A percentile compares a stretch with the other conserved stretches of the same genome.
Conservation (phyloP, 2,113 vertebrate species). For the Lates calcarifer region DNA sequence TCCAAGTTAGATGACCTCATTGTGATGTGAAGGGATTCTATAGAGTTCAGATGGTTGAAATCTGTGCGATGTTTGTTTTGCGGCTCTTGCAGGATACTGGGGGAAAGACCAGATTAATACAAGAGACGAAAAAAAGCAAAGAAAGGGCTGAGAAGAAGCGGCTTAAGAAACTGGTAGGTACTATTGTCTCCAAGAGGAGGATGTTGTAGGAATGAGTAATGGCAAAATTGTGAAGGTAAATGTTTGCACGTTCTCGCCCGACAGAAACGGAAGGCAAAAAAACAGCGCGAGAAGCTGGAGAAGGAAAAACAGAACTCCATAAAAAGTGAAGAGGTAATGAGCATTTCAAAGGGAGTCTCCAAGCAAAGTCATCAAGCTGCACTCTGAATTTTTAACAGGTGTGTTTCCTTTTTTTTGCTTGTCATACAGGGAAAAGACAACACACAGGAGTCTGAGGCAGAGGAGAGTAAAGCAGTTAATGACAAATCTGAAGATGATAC, state of each 20-base stretch:
- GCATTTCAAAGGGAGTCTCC: background rate
- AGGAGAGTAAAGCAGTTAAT: background rate
- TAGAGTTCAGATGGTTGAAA: background rate
- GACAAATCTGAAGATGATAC: background rate
- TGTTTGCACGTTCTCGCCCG: background rate
- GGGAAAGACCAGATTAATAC: slow-evolving; percentile 56
- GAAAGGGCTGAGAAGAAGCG: slow-evolving; percentile 76
- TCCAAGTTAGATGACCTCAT: too few species aligned
- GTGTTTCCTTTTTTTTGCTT: background rate
- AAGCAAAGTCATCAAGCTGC: background rate
- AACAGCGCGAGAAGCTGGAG: slow-evolving; percentile 62
- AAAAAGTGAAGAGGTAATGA: slow-evolving; percentile 46
- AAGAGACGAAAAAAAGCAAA: slow-evolving; percentile 62
- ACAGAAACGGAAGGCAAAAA: slow-evolving; percentile 78
- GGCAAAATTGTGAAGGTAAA: background rate
- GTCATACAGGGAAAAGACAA: slow-evolving; percentile 44
- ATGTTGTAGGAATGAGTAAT: background rate
- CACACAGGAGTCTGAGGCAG: slow-evolving; percentile 1
- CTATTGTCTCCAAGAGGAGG: rapidly evolving
- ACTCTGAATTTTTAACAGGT: background rate
- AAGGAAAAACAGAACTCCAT: slow-evolving; percentile 59
- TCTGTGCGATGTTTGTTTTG: background rate
- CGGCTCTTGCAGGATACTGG: slow-evolving; percentile 51
- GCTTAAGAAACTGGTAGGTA: slow-evolving; percentile 74
- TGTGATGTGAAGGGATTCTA: background rate